Base-by-base conservation (phyloP, 2,888 invertebrate genomes). In the Coremacera marginata region DNA sequence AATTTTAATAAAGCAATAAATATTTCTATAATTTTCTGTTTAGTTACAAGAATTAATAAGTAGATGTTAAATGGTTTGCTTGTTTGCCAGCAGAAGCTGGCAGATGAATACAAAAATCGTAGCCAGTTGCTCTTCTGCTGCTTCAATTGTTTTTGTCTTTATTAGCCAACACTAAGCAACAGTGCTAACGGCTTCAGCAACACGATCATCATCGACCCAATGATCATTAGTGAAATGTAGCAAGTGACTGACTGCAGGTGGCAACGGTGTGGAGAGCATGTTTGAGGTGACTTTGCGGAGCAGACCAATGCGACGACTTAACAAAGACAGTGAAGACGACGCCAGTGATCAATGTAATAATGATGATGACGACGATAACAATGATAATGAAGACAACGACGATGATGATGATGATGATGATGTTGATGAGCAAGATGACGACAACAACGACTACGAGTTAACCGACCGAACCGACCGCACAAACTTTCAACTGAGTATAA, bases 401-500 rank as follows among this genome's bases (percentile, higher is more conserved):
- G 19, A 19, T 44, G 60, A 16, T 25, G 51, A 51, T n/a, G 34
- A 34, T 34, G 34, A 31, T 52, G 63, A 70, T 60, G 77, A 75
- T 44, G 57, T 57, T 51, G 68, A 73, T 31, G 77, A 65, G 62
- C 57, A 75, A 51, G 49, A 60, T 60, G 67, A 65, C 51, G 51
- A 73, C 78, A 70, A 76, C 76, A 77, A 81, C 80, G 75, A 74
- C 57, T 73, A 57, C 77, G 60, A 63, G 11, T 52, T 16, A 34
- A 27, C 22, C 44, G 62, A 60, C 22, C 62, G 60, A 52, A 52
- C 63, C 74, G 74, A 52, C 22, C 52, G 74, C 55, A 55, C 74
- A 55, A 67, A 74, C 52, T 37, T 52, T 52, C 67, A 78, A 81
- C 81, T 81, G 83, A 86, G 86, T 89, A 89, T 89, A 89, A 89